Conservation (phyloP, 2,888 invertebrate genomes). For the Synergus laeviventris region DNA sequence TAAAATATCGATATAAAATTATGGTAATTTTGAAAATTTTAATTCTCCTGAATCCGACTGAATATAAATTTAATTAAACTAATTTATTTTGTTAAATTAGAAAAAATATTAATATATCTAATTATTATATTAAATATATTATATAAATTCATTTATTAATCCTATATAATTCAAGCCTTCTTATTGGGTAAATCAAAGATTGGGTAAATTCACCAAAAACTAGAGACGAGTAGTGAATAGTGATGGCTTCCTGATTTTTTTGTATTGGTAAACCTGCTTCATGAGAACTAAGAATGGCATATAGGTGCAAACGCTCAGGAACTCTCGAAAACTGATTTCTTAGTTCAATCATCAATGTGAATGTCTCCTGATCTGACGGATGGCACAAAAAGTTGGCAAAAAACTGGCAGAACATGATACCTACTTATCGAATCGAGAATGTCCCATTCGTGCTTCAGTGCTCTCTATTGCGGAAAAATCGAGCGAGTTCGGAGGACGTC, state of each 20-base stretch:
- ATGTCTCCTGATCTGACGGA: neutral
- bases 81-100: too few relatives aligned
- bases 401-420: constrained; percentile 6
- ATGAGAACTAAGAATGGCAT: constrained; percentile 16
- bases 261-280: constrained; percentile 19
- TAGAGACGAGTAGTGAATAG: constrained; percentile 8
- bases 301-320: constrained; percentile 3
- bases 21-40: too few relatives aligned
- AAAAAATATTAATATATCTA: too few relatives aligned
- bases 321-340: constrained; percentile 16
- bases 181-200: too few relatives aligned
- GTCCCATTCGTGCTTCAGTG: constrained; percentile 21
- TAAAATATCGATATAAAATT: too few relatives aligned
- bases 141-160: too few relatives aligned
- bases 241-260: constrained; percentile 27
- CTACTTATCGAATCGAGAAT: constrained; percentile 35
- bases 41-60: too few relatives aligned
- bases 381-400: neutral
- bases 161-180: too few relatives aligned
- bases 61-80: too few relatives aligned
- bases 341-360: too few relatives aligned
- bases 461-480: constrained; percentile 22
- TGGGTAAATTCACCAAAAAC: constrained; percentile 30
- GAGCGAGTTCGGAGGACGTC: constrained; percentile 37
- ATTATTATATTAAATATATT: too few relatives aligned